These are phyloP conservation scores for Rhadina sibilatrix DNA, from an alignment of 2,113 vertebrate species.

Conservation along the genomic window DNA sequence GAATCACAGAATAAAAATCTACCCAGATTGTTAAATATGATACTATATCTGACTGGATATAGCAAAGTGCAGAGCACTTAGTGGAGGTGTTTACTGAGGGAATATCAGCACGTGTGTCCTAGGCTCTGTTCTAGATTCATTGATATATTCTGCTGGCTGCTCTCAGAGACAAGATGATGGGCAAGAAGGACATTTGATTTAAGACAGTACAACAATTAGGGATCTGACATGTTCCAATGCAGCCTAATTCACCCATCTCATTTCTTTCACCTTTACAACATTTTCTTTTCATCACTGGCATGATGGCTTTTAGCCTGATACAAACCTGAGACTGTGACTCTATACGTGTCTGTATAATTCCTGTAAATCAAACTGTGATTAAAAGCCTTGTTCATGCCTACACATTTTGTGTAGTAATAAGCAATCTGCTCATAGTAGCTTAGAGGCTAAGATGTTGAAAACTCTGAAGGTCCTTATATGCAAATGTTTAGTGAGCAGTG, in stretches of 20 bases:
- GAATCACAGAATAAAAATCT: background rate
- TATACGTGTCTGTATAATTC: background rate
- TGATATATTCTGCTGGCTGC: background rate
- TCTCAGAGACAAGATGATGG: background rate
- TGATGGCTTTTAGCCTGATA: background rate
- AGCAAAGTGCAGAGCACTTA: background rate
- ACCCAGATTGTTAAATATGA: background rate
- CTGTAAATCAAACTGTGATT: background rate
- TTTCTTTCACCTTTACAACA: background rate
- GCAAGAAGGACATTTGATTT: background rate
- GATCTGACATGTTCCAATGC: background rate
- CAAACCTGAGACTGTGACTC: background rate
- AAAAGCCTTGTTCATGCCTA: background rate
- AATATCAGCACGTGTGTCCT: accelerated
- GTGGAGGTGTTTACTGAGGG: background rate
- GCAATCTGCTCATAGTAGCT: background rate
- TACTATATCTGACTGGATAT: background rate
- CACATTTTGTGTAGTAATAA: background rate
- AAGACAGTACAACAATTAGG: background rate
- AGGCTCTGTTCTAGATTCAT: background rate
- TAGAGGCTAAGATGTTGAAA: background rate
- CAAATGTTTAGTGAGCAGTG: background rate
- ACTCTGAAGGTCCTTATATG: background rate
- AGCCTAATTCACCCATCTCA: background rate
- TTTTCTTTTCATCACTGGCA: background rate